These are phyloP conservation scores for Leptodactylus fallax DNA, from an alignment of 2,797 vertebrate species.

Conservation along the genomic window DNA sequence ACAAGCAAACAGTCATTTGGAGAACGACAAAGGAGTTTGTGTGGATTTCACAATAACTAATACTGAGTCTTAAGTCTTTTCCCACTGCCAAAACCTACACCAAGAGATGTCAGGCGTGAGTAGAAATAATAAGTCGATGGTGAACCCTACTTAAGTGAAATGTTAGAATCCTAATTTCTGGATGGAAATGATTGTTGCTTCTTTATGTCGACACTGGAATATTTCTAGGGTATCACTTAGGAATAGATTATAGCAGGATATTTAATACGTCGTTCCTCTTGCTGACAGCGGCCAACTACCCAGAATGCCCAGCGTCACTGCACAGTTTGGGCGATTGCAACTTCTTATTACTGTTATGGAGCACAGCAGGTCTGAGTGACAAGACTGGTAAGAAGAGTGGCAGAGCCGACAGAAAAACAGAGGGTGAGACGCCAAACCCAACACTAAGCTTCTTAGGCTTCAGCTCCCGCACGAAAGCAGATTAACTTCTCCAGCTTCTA, in stretches of 20 bases:
- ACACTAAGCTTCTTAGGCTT: slow-evolving; percentile 55
- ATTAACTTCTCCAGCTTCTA: slow-evolving; percentile 60
- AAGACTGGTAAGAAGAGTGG: slow-evolving; percentile 17
- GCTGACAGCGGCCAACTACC: not conserved
- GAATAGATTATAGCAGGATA: slow-evolving; percentile 16
- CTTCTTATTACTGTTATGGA: not conserved
- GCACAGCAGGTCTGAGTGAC: slow-evolving; percentile 16
- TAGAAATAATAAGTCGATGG: slow-evolving; percentile 8
- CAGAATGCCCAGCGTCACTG: not conserved
- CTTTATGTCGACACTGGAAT: slow-evolving; percentile 31
- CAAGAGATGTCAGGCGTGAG: not conserved
- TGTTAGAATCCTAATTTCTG: slow-evolving; percentile 32
- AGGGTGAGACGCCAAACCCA: slow-evolving; percentile 17
- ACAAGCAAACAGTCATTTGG: slow-evolving; percentile 41
- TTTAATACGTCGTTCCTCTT: not conserved
- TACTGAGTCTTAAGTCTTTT: slow-evolving; percentile 12
- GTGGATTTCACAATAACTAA: slow-evolving; percentile 50
- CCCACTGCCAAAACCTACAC: slow-evolving; percentile 46
- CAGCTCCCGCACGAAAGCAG: slow-evolving; percentile 41
- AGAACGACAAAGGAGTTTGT: slow-evolving; percentile 29
- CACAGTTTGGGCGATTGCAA: not conserved
- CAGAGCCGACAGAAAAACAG: not conserved
- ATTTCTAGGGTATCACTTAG: slow-evolving; percentile 36
- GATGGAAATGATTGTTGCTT: not conserved
- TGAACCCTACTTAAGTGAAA: slow-evolving; percentile 19